These are phyloP conservation scores for Brachionus paranguensis DNA, from an alignment of 1,140 invertebrate genomes.

Conservation along the genomic window DNA sequence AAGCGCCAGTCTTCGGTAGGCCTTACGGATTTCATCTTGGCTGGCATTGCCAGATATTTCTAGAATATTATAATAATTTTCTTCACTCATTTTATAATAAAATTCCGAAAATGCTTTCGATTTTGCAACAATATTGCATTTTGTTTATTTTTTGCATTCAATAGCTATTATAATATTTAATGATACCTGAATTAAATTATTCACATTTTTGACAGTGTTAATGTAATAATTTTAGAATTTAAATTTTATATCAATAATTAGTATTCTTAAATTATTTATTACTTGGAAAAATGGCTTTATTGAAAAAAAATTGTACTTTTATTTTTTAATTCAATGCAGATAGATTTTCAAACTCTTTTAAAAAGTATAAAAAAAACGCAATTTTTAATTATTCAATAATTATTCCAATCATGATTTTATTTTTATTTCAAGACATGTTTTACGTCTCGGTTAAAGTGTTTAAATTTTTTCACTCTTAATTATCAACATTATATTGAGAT, in stretches of 20 bases:
- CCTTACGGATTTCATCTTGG: slow-evolving; percentile 45
- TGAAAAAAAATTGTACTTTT: background rate
- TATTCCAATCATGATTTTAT: no score
- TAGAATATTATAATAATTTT: slow-evolving; percentile 17
- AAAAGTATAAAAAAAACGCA: background rate
- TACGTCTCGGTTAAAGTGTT: no score
- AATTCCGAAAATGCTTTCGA: background rate
- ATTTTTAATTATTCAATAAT: no score
- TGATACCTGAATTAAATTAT: background rate
- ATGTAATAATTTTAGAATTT: background rate
- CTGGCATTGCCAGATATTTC: background rate
- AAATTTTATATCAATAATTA: background rate
- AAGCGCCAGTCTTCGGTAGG: slow-evolving; percentile 80
- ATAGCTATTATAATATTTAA: background rate
- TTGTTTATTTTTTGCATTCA: background rate
- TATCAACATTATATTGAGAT: no score
- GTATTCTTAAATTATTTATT: background rate
- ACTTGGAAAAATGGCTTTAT: background rate
- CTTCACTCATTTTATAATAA: background rate
- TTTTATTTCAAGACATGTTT: no score
- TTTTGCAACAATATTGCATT: background rate
- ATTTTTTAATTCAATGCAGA: background rate
- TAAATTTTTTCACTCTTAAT: no score
- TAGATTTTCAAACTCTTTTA: background rate
- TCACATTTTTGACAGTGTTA: background rate